Conservation (phyloP, 2,888 invertebrate genomes). For the Synanthedon vespiformis region DNA sequence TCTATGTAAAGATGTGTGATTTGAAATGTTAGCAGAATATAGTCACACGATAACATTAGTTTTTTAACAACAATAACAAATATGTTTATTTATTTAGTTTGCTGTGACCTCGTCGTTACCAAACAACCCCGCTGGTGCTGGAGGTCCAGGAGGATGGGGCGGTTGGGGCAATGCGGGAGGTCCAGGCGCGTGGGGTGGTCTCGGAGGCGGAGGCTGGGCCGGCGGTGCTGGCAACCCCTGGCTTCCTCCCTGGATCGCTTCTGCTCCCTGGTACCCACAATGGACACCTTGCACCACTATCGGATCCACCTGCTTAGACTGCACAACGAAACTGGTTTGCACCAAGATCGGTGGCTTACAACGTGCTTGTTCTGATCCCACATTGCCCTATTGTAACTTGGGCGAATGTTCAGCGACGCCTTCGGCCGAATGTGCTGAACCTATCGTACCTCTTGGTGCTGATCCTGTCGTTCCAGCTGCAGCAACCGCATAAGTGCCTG, state of each 20-base stretch:
- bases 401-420: conserved; percentile 61
- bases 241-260: conserved; percentile 52
- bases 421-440: conserved; percentile 32
- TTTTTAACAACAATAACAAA: not conserved
- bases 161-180: conserved; percentile 29
- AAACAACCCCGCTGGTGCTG: too few relatives aligned
- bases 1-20: too few relatives aligned
- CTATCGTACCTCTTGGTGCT: conserved; percentile 2
- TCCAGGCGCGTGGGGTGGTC: conserved; percentile 13
- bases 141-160: conserved; percentile 31
- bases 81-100: not conserved
- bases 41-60: not conserved
- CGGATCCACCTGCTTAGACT: conserved; percentile 42
- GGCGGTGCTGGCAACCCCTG: conserved; percentile 32
- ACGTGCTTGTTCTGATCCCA: conserved; percentile 44
- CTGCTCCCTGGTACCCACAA: conserved; percentile 49
- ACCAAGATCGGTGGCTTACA: conserved; percentile 49
- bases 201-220: conserved; percentile 9
- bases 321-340: conserved; percentile 45
- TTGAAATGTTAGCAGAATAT: too few relatives aligned
- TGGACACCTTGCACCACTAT: conserved; percentile 45
- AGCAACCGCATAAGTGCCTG: too few relatives aligned
- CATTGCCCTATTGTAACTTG: conserved; percentile 51
- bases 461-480: not conserved
- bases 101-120: too few relatives aligned